Percentiles rank a stretch among this genome's conserved stretches.
Conservation (phyloP, 1,140 invertebrate genomes). For the Drosophila guanche region DNA sequence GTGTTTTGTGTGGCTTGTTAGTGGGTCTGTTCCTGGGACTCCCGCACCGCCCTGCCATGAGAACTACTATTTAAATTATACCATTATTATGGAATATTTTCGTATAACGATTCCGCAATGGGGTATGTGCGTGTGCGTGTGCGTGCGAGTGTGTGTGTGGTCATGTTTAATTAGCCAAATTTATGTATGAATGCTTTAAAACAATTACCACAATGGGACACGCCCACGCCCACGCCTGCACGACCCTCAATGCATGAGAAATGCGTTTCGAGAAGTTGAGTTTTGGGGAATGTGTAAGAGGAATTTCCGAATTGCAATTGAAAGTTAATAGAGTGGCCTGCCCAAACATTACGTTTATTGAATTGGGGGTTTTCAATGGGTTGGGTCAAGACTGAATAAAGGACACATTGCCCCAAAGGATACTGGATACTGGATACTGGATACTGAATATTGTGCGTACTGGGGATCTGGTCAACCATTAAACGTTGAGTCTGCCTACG, state of each 20-base stretch:
- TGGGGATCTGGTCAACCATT: slow-evolving; percentile 40
- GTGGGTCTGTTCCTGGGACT: too few relatives aligned
- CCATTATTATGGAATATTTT: slow-evolving; percentile 64
- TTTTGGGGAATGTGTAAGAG: neutral
- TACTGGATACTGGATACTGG: slow-evolving; percentile 15
- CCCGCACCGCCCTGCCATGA: too few relatives aligned
- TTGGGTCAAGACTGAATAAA: slow-evolving; percentile 6
- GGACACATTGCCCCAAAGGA: slow-evolving; percentile 4
- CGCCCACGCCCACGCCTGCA: slow-evolving; percentile 11
- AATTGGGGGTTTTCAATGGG: slow-evolving; percentile 31
- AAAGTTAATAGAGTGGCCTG: slow-evolving; percentile 46
- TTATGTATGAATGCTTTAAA: slow-evolving; percentile 71
- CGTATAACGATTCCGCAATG: slow-evolving; percentile 44
- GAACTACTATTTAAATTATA: slow-evolving; percentile 68
- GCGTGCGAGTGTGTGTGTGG: slow-evolving; percentile 39
- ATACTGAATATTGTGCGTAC: slow-evolving; percentile 16
- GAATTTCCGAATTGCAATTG: slow-evolving; percentile 38
- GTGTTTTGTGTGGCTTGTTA: too few relatives aligned
- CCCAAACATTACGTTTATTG: slow-evolving; percentile 16
- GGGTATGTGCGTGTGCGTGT: slow-evolving; percentile 6
- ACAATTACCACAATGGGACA: slow-evolving; percentile 61
- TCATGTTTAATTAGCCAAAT: slow-evolving; percentile 76
- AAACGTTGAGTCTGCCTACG: slow-evolving; percentile 7
- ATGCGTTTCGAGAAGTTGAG: slow-evolving; percentile 10
- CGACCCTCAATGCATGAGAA: slow-evolving; percentile 21